Base-by-base conservation (phyloP, 1,140 invertebrate genomes). In the Lepidurus arcticus region DNA sequence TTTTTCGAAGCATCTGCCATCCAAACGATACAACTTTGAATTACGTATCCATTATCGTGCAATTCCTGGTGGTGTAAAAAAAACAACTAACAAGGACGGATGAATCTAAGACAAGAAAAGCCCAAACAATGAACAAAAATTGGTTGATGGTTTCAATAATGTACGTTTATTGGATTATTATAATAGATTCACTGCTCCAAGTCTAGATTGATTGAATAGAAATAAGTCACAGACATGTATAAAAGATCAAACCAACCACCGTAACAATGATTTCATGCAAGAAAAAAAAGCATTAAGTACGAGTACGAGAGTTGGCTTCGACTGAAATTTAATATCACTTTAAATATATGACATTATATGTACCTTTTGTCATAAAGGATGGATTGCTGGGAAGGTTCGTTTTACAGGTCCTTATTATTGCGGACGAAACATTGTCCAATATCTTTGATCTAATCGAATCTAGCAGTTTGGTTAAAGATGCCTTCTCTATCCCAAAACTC, bases 311-410 rank as follows among this genome's bases (percentile, higher is more conserved):
- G 53, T n/a, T 65, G 53, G 16, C 53, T 65, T 65, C 1, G 45
- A n/a, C 7, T n/a, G 13, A 1, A 21, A 65, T 65, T 65, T 65
- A 65, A 21, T 65, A 65, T 65, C 53, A 65, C 53, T 65, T 9
- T 65, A n/a, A 65, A 65, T 65, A 65, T 65, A 65, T 65, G 53
- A n/a, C 53, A 16, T 65, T 65, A 65, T 11, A 65, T n/a, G 16
- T n/a, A 65, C 0, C 21, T 65, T 65, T 65, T 13, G 16, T 7
- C 16, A n/a, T n/a, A 65, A 65, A 65, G 53, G 53, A 65, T 65
- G 53, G 53, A 65, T 65, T 65, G 53, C 53, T n/a, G 21, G 53
- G 53, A 65, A 65, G 53, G 53, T 65, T 65, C 8, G 53, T 65
- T 65, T 65, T 21, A 7, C 13, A 13, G 21, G 21, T 65, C 7